Conservation (phyloP, 2,797 vertebrate genomes). For the Pseudochromis fuscus region DNA sequence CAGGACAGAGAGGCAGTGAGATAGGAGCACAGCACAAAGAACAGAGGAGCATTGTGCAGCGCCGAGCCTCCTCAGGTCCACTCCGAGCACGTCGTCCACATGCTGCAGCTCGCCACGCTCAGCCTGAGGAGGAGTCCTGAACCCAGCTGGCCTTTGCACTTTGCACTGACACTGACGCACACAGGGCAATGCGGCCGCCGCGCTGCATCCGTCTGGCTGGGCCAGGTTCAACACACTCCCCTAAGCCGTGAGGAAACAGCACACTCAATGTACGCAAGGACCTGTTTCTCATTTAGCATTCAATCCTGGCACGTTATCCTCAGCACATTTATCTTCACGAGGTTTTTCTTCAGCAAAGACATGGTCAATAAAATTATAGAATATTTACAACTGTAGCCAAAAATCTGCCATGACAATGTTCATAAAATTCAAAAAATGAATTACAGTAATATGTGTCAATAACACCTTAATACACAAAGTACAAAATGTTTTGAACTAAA, state of each 20-base stretch:
- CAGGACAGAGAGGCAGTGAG: constrained; percentile 42
- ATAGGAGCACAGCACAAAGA: constrained; percentile 70
- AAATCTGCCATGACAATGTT: neutral
- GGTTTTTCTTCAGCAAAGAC: neutral
- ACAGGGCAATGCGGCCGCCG: constrained; percentile 52
- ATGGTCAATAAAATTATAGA: neutral
- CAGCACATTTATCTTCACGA: neutral
- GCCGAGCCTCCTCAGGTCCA: constrained; percentile 60
- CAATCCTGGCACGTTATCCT: neutral
- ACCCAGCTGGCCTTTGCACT: constrained; percentile 70
- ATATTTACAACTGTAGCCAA: neutral
- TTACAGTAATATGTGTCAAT: neutral
- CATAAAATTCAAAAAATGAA: neutral
- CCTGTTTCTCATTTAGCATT: constrained; percentile 29
- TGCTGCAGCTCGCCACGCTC: constrained; percentile 58
- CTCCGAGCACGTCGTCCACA: constrained; percentile 56
- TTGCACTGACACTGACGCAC: constrained; percentile 62
- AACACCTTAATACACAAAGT: neutral
- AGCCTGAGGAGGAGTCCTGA: constrained; percentile 68
- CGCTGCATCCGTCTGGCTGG: constrained; percentile 44
- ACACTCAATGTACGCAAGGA: constrained; percentile 18
- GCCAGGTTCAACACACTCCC: constrained; percentile 49
- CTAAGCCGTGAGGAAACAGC: constrained; percentile 28
- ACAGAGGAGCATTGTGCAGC: constrained; percentile 82
- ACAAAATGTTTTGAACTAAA: neutral